Conservation (phyloP, 2,888 invertebrate genomes). For the Scaptomyza cyrtandrae region DNA sequence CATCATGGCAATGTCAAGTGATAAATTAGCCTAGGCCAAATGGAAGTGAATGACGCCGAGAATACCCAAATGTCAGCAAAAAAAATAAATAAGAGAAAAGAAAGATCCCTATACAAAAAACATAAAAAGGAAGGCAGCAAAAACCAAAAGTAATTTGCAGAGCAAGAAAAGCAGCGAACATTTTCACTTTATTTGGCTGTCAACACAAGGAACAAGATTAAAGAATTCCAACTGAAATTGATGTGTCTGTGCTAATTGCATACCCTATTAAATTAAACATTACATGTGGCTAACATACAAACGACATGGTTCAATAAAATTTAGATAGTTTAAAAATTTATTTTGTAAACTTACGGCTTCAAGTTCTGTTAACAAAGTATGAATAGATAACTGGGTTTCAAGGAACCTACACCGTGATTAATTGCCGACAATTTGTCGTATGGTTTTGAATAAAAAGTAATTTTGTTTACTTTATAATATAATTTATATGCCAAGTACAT, state of each 20-base stretch:
- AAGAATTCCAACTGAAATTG: conserved; percentile 26
- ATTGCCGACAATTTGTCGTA: no score
- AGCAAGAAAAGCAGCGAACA: conserved; percentile 52
- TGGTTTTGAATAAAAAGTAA: no score
- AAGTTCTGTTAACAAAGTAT: no score
- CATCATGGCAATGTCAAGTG: conserved; percentile 52
- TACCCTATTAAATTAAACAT: conserved; percentile 25
- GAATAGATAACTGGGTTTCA: no score
- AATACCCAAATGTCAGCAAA: conserved; percentile 64
- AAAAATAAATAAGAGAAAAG: conserved; percentile 28
- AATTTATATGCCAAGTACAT: background rate
- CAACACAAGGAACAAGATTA: conserved; percentile 38
- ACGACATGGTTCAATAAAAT: background rate
- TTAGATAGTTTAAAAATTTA: no score
- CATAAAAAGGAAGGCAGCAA: conserved; percentile 1
- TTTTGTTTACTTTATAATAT: no score
- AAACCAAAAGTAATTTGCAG: conserved; percentile 45
- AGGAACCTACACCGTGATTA: no score
- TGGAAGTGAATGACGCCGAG: conserved; percentile 48
- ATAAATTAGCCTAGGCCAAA: conserved; percentile 68
- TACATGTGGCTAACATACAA: background rate
- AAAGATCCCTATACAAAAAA: conserved; percentile 1
- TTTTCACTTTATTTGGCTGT: conserved; percentile 67
- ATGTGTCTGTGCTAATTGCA: conserved; percentile 14
- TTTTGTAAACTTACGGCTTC: no score